A percentile compares a stretch with the other conserved stretches of the same genome.
phyloP scores from a whole-genome alignment of 2,888 invertebrate genomes.

The Tyria jacobaeae region DNA sequence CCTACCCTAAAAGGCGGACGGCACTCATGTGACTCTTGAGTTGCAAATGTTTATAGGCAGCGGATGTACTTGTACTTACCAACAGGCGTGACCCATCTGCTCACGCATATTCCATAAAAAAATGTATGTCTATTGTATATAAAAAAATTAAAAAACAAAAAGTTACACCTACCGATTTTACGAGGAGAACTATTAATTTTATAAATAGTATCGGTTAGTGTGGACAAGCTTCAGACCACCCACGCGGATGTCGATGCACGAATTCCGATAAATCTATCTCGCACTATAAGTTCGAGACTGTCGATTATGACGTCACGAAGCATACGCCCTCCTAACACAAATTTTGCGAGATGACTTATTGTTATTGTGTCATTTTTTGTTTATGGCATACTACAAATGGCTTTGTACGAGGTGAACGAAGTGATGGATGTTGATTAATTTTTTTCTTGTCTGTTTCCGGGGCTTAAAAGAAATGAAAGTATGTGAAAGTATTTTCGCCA shows the following conservation, averaged over 20 bases:
- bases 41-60: no score
- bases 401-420: constrained; percentile 41
- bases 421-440: constrained; percentile 52
- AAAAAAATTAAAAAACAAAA: no score
- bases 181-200: constrained; percentile 33
- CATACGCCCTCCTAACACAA: constrained; percentile 58
- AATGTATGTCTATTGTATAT: no score
- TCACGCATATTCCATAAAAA: no score
- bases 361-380: constrained; percentile 45
- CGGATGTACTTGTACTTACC: no score
- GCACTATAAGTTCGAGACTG: constrained; percentile 59
- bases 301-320: constrained; percentile 65
- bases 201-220: not conserved
- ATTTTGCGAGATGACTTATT: constrained; percentile 53
- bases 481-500: constrained; percentile 22
- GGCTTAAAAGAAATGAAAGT: constrained; percentile 41
- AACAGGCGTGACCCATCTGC: no score
- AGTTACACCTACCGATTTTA: not conserved
- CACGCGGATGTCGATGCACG: constrained; percentile 67
- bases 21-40: no score
- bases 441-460: constrained; percentile 39
- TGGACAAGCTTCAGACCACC: constrained; percentile 52
- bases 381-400: constrained; percentile 44
- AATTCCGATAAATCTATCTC: constrained; percentile 65
- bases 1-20: no score